Conservation (phyloP, 2,113 vertebrate species). For the Circaetus gallicus region DNA sequence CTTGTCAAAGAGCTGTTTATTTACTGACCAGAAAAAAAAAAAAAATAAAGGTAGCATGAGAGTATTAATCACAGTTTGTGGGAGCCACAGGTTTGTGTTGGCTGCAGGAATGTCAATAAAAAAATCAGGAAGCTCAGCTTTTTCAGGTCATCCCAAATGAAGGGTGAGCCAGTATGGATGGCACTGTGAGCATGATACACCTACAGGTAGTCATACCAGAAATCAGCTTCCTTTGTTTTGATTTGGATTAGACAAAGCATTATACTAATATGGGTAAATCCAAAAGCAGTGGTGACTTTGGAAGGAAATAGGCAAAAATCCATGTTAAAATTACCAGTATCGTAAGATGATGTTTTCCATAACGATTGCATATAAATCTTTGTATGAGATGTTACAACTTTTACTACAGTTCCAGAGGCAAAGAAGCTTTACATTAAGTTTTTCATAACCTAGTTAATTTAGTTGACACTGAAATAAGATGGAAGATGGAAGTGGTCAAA, state of each 20-base stretch:
- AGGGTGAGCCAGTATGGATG: background rate
- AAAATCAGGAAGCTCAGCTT: background rate
- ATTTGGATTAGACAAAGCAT: background rate
- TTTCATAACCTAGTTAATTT: background rate
- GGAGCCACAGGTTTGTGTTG: background rate
- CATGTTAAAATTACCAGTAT: background rate
- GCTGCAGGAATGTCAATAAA: background rate
- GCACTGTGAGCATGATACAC: background rate
- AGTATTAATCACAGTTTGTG: background rate
- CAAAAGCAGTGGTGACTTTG: background rate
- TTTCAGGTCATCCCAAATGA: background rate
- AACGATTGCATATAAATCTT: background rate
- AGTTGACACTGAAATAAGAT: background rate
- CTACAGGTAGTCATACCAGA: background rate
- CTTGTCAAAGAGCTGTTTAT: conserved; percentile 2
- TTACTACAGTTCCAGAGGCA: background rate
- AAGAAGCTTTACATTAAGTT: background rate
- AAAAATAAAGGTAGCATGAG: background rate
- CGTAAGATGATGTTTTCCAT: background rate
- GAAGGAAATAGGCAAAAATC: background rate
- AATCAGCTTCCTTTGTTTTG: background rate
- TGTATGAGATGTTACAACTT: background rate
- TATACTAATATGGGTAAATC: background rate
- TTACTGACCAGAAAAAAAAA: background rate
- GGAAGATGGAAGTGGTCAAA: background rate